These are phyloP conservation scores for Drosophila kikkawai DNA, from an alignment of 1,140 invertebrate genomes.

Conservation along the genomic window DNA sequence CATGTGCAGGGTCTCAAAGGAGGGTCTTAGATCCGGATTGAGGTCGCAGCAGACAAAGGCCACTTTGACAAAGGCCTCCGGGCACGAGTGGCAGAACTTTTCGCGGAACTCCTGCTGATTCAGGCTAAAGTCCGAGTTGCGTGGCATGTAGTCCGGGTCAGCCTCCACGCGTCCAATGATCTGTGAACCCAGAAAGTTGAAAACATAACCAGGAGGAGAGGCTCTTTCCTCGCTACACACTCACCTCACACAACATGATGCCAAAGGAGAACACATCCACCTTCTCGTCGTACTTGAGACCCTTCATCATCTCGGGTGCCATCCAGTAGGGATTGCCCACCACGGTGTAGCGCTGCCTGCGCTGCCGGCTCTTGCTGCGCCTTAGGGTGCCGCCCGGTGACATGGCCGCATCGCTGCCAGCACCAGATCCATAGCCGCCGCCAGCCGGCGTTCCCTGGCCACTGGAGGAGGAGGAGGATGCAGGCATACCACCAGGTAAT, in stretches of 20 bases:
- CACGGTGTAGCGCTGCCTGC: conserved; percentile 87
- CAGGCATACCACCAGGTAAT: conserved; percentile 25
- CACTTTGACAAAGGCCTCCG: conserved; percentile 94
- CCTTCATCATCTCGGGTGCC: conserved; percentile 99
- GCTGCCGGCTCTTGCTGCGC: conserved; percentile 85
- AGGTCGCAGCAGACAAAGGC: conserved; percentile 95
- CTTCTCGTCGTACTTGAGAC: conserved; percentile 98
- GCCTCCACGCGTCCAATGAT: conserved; percentile 97
- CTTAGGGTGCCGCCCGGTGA: conserved; percentile 85
- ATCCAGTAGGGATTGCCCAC: conserved; percentile 99
- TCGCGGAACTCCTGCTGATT: conserved; percentile 94
- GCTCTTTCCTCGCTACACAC: conserved; percentile 2
- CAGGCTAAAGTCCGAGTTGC: conserved; percentile 95
- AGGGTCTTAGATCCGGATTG: conserved; percentile 93
- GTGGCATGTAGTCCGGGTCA: conserved; percentile 95
- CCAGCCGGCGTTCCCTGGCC: neutral
- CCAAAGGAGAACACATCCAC: conserved; percentile 99
- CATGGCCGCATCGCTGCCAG: conserved; percentile 44
- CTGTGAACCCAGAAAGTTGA: conserved; percentile 83
- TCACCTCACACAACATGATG: conserved; percentile 97
- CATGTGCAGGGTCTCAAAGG: conserved; percentile 93
- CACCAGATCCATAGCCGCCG: conserved; percentile 17
- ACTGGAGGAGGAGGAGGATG: neutral
- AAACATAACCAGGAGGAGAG: neutral
- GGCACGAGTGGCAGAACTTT: conserved; percentile 95